Percentiles rank a stretch among this genome's conserved stretches.
Conservation (phyloP, 1,140 invertebrate species). For the Brachionus asplanchnoidis region DNA sequence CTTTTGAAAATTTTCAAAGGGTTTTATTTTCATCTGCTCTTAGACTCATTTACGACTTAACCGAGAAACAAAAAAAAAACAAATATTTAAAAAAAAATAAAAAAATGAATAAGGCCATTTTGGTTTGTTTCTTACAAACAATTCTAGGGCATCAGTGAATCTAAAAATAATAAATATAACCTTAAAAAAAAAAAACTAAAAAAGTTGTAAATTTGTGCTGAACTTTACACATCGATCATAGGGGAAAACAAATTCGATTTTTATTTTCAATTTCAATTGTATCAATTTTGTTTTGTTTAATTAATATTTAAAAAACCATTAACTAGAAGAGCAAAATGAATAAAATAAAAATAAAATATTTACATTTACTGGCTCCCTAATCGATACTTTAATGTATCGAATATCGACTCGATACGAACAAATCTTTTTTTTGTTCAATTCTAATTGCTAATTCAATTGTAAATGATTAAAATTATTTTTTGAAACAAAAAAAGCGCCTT, state of each 20-base stretch:
- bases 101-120: not conserved
- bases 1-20: not conserved
- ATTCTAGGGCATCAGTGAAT: not conserved
- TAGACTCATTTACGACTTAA: not conserved
- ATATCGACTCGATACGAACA: not conserved
- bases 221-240: not conserved
- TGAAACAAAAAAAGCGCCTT: not conserved
- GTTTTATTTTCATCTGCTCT: not conserved
- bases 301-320: not conserved
- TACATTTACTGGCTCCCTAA: not conserved
- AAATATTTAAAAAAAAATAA: not conserved
- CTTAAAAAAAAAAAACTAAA: not conserved
- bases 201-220: not conserved
- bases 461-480: not conserved
- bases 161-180: constrained; percentile 6
- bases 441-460: not conserved
- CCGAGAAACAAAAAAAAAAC: not conserved
- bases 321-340: not conserved
- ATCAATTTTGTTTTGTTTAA: not conserved
- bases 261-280: not conserved
- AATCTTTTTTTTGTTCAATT: not conserved
- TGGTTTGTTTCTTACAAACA: not conserved
- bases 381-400: not conserved
- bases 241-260: not conserved
- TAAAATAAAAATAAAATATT: not conserved